A percentile compares a stretch with the other conserved stretches of the same genome.
phyloP scores from a whole-genome alignment of 1,140 invertebrate genomes.

The Rhynchophorus ferrugineus region DNA sequence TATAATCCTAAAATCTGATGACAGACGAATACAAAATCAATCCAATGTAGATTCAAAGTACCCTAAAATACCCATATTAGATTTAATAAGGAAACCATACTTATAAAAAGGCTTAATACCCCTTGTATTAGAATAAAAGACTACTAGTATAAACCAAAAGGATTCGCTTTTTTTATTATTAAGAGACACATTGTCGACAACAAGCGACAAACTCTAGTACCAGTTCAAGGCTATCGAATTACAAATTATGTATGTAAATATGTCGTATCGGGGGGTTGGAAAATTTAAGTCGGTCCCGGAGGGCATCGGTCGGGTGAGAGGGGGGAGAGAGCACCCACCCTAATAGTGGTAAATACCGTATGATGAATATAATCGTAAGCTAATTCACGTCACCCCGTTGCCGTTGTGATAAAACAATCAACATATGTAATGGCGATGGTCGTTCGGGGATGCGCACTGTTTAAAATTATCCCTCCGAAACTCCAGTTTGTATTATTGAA shows the following conservation, averaged over 20 bases:
- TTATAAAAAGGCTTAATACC: too few species aligned
- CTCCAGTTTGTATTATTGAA: constrained; percentile 26
- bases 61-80: too few species aligned
- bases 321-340: constrained; percentile 31
- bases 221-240: constrained; percentile 32
- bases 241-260: constrained; percentile 39
- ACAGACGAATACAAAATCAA: too few species aligned
- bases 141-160: too few species aligned
- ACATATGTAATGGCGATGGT: constrained; percentile 33
- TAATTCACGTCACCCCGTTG: constrained; percentile 34
- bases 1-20: too few species aligned
- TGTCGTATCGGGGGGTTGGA: constrained; percentile 24
- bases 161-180: too few species aligned
- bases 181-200: too few species aligned
- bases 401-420: constrained; percentile 39
- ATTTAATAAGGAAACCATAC: too few species aligned
- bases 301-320: constrained; percentile 1
- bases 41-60: too few species aligned
- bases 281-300: constrained; percentile 21
- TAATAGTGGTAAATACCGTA: constrained; percentile 41
- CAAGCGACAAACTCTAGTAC: too few species aligned
- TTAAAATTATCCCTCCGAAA: constrained; percentile 32
- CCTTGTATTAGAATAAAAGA: too few species aligned
- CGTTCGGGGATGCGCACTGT: constrained; percentile 28
- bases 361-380: constrained; percentile 41